Conservation (phyloP, 2,797 vertebrate species). For the Apogon talboti region DNA sequence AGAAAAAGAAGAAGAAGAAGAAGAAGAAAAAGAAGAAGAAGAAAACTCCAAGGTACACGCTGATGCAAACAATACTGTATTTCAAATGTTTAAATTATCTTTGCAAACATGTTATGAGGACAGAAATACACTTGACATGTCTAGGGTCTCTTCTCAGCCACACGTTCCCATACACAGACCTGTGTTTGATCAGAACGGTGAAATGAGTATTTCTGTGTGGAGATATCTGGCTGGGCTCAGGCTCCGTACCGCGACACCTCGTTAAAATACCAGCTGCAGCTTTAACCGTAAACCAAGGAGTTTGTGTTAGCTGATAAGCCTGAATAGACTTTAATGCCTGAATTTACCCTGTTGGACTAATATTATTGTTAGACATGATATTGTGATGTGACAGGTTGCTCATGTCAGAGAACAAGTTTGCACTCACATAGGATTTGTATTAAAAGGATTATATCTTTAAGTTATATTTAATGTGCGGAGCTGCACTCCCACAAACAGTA, state of each 20-base stretch:
- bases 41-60: too few relatives aligned
- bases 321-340: slow-evolving; percentile 86
- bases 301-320: slow-evolving; percentile 95
- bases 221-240: slow-evolving; percentile 81
- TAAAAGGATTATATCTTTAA: slow-evolving; percentile 9
- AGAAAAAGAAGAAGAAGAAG: too few relatives aligned
- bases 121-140: not conserved
- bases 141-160: slow-evolving; percentile 19
- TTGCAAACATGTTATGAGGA: not conserved
- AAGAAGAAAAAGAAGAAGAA: too few relatives aligned
- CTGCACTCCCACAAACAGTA: not conserved
- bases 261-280: slow-evolving; percentile 94
- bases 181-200: slow-evolving; percentile 40
- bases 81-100: too few relatives aligned
- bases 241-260: slow-evolving; percentile 88
- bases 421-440: not conserved
- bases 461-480: not conserved
- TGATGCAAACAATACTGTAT: too few relatives aligned
- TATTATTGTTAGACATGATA: slow-evolving; percentile 90
- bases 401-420: slow-evolving; percentile 71
- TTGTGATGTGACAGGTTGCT: slow-evolving; percentile 81
- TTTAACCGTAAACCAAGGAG: slow-evolving; percentile 85
- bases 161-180: slow-evolving; percentile 42
- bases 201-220: slow-evolving; percentile 21
- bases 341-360: slow-evolving; percentile 86